phyloP scores from a whole-genome alignment of 2,888 invertebrate species.

The Tholera decimalis region DNA sequence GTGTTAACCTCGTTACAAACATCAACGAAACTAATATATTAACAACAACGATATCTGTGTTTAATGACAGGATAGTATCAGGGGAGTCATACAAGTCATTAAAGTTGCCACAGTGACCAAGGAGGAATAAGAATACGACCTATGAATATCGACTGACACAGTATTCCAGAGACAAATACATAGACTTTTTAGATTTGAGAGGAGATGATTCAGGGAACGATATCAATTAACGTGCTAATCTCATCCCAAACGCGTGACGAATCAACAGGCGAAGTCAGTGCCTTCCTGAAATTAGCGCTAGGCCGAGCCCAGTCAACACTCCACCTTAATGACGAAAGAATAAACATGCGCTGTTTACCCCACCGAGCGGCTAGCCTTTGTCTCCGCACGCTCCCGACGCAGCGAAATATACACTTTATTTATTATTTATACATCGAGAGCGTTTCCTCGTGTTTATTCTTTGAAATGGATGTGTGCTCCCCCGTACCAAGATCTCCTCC shows the following conservation, averaged over 20 bases:
- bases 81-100: slow-evolving; percentile 23
- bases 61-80: slow-evolving; percentile 21
- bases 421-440: slow-evolving; percentile 90
- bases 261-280: slow-evolving; percentile 75
- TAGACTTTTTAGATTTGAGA: neutral
- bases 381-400: slow-evolving; percentile 85
- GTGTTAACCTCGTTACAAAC: slow-evolving; percentile 2
- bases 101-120: slow-evolving; percentile 3
- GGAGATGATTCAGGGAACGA: slow-evolving; percentile 21
- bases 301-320: slow-evolving; percentile 82
- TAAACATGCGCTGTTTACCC: slow-evolving; percentile 86
- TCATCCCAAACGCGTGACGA: slow-evolving; percentile 68
- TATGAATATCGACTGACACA: neutral
- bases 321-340: slow-evolving; percentile 88
- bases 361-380: slow-evolving; percentile 82
- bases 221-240: slow-evolving; percentile 57
- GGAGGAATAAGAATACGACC: neutral
- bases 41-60: slow-evolving; percentile 10
- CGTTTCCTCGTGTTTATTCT: slow-evolving; percentile 87
- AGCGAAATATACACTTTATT: slow-evolving; percentile 88
- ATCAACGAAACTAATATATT: slow-evolving; percentile 2
- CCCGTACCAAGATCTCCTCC: slow-evolving; percentile 71
- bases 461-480: slow-evolving; percentile 87
- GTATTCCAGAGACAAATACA: neutral
- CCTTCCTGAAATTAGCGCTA: slow-evolving; percentile 86